Evolutionary conservation across 2,888 invertebrate species (phyloP), one percentile per base, ranked within the genome.

Genomic region (Diloba caeruleocephala): DNA sequence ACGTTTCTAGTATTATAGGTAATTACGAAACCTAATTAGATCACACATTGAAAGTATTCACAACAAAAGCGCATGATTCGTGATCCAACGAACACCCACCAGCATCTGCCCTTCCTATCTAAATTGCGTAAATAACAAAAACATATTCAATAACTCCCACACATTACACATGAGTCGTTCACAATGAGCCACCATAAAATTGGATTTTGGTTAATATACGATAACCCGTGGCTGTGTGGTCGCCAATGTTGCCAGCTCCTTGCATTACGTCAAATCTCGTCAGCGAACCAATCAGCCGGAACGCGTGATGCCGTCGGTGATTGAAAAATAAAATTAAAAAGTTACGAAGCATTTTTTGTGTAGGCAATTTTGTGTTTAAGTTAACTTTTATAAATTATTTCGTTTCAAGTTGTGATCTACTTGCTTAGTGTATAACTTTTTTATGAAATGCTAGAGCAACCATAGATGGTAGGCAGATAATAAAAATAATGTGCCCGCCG

Each of bases 181-280:
- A 75, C 81, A 82, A 86, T 82, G 79, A 72, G 80, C 79, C 78
- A 71, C 76, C 82, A 84, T 85, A 80, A 87, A 88, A 88, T 88
- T 83, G 82, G 85, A 87, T 88, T 88, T 88, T 76, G 81, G 85
- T 82, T 79, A 83, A 81, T 80, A 79, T 54, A 53, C 54, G 76
- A 76, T 80, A 79, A 65, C 69, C 69, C 64, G 62, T 59, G 41
- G 68, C 56, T 84, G 86, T 85, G 88, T 85, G 88, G 87, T 84
- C 88, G 79, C 52, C 69, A 60, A 54, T 74, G 73, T 70, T 73
- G 63, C 74, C 71, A 77, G 87, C 88, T 88, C 73, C 88, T 87
- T 85, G 87, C 87, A 79, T 88, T 88, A 88, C 87, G 87, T 85
- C 87, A 84, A 78, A 82, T 69, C 84, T 78, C 78, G 66, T 89